Evolutionary conservation across 2,888 invertebrate genomes (phyloP).

Genomic region (Epiblema foenella): DNA sequence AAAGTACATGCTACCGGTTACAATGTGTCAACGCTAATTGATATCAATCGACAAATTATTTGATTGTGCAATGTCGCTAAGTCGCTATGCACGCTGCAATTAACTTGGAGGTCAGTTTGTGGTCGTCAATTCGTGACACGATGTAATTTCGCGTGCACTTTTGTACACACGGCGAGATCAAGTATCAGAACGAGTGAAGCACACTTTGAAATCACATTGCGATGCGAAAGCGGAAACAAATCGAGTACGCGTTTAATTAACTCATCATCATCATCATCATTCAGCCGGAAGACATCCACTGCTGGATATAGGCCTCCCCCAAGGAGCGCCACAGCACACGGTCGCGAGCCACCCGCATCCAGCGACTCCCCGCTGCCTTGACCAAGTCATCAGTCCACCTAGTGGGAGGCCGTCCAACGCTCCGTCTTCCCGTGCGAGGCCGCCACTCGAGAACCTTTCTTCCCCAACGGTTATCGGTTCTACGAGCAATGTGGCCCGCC

Average conservation of each 20-base stretch:
- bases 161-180: not conserved
- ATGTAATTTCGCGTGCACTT: not conserved
- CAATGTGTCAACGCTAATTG: constrained; percentile 16
- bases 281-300: too few species aligned
- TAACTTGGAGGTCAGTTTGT: constrained; percentile 1
- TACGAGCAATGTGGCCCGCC: too few species aligned
- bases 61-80: constrained; percentile 19
- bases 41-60: constrained; percentile 34
- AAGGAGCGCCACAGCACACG: too few species aligned
- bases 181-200: not conserved
- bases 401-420: too few species aligned
- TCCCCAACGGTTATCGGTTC: too few species aligned
- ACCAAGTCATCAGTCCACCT: too few species aligned
- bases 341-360: too few species aligned
- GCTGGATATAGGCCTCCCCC: too few species aligned
- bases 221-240: not conserved
- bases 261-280: too few species aligned
- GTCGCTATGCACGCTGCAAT: not conserved
- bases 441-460: too few species aligned
- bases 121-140: not conserved
- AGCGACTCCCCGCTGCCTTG: too few species aligned
- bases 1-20: not conserved
- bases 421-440: too few species aligned
- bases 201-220: not conserved
- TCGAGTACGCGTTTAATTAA: not conserved